Conservation (phyloP, 2,888 invertebrate genomes). For the Phorcus lineatus region DNA sequence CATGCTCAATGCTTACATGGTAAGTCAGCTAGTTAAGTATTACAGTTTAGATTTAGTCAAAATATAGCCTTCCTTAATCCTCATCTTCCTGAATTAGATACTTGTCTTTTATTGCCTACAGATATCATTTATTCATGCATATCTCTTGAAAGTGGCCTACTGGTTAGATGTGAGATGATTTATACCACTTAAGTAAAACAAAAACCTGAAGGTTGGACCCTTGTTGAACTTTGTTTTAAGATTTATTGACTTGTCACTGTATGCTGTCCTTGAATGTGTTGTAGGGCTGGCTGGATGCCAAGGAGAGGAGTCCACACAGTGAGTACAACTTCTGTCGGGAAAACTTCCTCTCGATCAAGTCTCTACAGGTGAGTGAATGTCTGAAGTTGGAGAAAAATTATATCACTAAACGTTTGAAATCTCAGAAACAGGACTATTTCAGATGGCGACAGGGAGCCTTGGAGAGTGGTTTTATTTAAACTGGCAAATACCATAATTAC, state of each 20-base stretch:
- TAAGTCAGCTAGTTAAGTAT: constrained; percentile 31
- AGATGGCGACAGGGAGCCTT: too few relatives aligned
- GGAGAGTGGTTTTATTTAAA: too few relatives aligned
- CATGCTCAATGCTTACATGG: constrained; percentile 81
- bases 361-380: constrained; percentile 77
- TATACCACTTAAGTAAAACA: background rate
- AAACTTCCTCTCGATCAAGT: constrained; percentile 83
- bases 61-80: background rate
- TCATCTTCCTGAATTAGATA: background rate
- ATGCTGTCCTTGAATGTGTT: background rate
- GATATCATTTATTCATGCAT: too few relatives aligned
- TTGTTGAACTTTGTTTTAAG: too few relatives aligned
- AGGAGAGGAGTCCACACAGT: constrained; percentile 46
- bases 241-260: too few relatives aligned
- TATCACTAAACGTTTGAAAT: too few relatives aligned
- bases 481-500: too few relatives aligned
- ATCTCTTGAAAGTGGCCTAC: too few relatives aligned
- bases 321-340: constrained; percentile 82
- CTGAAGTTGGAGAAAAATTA: background rate
- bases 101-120: too few relatives aligned
- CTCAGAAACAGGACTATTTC: too few relatives aligned
- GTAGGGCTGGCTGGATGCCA: constrained; percentile 64
- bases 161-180: background rate
- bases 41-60: too few relatives aligned
- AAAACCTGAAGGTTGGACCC: too few relatives aligned